phyloP scores from a whole-genome alignment of 2,797 vertebrate genomes.

The Enteromius treurensis region DNA sequence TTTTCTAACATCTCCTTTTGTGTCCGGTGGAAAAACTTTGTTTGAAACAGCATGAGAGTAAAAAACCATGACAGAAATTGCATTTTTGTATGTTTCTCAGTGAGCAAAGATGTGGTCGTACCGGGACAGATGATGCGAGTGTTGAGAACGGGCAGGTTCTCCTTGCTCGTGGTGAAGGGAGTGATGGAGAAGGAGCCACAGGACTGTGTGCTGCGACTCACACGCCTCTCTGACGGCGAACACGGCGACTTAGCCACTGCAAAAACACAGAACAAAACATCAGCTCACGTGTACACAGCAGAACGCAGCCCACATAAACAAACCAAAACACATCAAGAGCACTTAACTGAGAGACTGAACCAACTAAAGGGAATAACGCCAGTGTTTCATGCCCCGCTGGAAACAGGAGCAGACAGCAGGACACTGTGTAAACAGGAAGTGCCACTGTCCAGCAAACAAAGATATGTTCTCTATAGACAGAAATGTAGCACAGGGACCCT shows the following conservation, averaged over 20 bases:
- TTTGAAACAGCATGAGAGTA: neutral
- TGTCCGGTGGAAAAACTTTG: neutral
- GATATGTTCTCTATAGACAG: constrained; percentile 64
- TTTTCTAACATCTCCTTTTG: neutral
- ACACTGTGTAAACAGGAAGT: constrained; percentile 76
- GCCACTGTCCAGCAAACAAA: constrained; percentile 71
- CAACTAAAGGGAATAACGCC: constrained; percentile 43
- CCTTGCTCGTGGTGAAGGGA: constrained; percentile 88
- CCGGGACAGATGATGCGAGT: constrained; percentile 97
- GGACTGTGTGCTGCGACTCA: constrained; percentile 84
- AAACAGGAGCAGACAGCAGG: constrained; percentile 64
- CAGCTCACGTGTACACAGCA: constrained; percentile 18
- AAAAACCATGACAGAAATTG: neutral
- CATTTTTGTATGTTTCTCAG: neutral
- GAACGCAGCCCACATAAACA: neutral
- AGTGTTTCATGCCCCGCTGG: constrained; percentile 43
- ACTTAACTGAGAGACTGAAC: constrained; percentile 38
- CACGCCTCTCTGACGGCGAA: constrained; percentile 85
- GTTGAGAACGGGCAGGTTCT: constrained; percentile 97
- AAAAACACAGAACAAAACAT: constrained; percentile 36
- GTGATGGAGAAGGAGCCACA: constrained; percentile 88
- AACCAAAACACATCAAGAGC: constrained; percentile 16
- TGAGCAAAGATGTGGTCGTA: constrained; percentile 62
- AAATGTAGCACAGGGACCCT: constrained; percentile 48
- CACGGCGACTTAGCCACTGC: constrained; percentile 82